phyloP scores from a whole-genome alignment of 1,140 invertebrate genomes.

The Drosophila asahinai region DNA sequence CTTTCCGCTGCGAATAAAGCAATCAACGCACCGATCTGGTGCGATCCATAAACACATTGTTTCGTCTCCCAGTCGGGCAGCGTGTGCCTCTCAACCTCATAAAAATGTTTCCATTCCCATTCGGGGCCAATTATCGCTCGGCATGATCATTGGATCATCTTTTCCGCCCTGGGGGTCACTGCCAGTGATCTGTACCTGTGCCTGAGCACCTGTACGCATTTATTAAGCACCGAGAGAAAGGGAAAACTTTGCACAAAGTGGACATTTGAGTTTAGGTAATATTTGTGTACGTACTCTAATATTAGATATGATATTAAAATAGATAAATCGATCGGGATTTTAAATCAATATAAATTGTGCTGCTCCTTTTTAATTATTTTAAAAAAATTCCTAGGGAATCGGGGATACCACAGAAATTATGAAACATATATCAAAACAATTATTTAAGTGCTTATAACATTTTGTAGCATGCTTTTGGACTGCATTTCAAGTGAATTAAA shows the following conservation, averaged over 20 bases:
- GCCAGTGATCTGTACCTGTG: conserved; percentile 5
- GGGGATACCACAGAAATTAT: not conserved
- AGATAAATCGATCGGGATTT: no score
- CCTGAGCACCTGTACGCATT: conserved; percentile 5
- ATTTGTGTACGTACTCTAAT: no score
- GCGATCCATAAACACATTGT: conserved; percentile 34
- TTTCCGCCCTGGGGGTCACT: conserved; percentile 6
- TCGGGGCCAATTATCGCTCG: conserved; percentile 25
- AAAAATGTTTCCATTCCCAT: conserved; percentile 48
- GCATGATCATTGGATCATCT: conserved; percentile 26
- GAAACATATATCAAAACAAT: no score
- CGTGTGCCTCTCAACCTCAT: conserved; percentile 26
- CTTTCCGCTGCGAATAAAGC: conserved; percentile 44
- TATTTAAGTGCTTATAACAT: not conserved
- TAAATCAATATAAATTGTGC: no score
- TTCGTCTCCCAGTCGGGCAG: conserved; percentile 1
- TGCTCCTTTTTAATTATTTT: not conserved
- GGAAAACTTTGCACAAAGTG: no score
- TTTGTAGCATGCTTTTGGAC: not conserved
- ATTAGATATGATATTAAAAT: no score
- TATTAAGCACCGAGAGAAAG: not conserved
- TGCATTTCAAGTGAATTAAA: no score
- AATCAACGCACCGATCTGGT: conserved; percentile 33
- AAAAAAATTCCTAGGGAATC: not conserved
- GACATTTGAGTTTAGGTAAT: not conserved